Evolutionary conservation across 1,140 invertebrate genomes (phyloP).

Genomic region (Mylabris phalerata): DNA sequence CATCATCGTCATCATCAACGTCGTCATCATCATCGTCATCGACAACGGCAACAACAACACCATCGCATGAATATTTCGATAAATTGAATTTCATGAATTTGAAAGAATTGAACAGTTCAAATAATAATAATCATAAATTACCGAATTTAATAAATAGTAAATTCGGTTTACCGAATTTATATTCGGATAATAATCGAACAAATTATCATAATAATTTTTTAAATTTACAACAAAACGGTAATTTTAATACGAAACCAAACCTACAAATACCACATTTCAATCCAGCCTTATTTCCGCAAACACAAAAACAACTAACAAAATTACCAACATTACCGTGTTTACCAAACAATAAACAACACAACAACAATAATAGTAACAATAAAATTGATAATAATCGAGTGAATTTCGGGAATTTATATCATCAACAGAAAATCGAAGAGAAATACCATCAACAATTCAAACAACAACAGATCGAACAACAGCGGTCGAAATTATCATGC

Average conservation of each 20-base stretch:
- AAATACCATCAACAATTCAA: slow-evolving; percentile 5
- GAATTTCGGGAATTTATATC: slow-evolving; percentile 15
- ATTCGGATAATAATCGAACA: background rate
- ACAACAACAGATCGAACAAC: slow-evolving; percentile 17
- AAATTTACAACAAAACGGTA: background rate
- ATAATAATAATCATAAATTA: slow-evolving; percentile 3
- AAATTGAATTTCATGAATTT: background rate
- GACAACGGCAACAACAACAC: slow-evolving; percentile 13
- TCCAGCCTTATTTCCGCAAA: slow-evolving; percentile 22
- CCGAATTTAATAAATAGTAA: background rate
- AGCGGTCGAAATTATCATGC: slow-evolving; percentile 18
- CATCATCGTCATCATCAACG: slow-evolving; percentile 8
- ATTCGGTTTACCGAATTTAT: background rate
- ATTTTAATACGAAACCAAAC: slow-evolving; percentile 21
- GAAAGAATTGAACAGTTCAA: too few relatives aligned
- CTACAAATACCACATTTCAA: slow-evolving; percentile 47
- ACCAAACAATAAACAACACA: slow-evolving; percentile 16
- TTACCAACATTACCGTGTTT: slow-evolving; percentile 6
- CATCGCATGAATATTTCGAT: slow-evolving; percentile 1
- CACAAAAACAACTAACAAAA: background rate
- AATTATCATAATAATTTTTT: background rate
- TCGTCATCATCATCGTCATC: slow-evolving; percentile 3
- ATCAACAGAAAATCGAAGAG: slow-evolving; percentile 18
- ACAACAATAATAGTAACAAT: slow-evolving; percentile 40
- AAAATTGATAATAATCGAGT: slow-evolving; percentile 8